Conservation (phyloP, 2,113 vertebrate species). For the Vulpes lagopus region DNA sequence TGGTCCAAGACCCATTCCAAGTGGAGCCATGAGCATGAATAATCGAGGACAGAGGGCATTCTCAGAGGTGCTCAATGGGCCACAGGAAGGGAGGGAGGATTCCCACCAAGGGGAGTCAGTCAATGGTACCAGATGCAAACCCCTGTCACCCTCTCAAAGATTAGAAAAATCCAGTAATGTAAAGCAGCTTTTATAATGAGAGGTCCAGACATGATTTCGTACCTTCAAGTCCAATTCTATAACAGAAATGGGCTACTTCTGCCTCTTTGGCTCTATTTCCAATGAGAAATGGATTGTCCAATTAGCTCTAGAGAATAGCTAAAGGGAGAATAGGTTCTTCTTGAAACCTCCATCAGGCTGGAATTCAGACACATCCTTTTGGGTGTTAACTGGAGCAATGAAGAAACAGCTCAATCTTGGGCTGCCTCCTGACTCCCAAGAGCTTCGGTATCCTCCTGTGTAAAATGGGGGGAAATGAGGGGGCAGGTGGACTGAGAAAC, state of each 20-base stretch:
- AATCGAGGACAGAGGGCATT: neutral
- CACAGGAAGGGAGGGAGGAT: neutral
- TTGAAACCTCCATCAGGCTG: neutral
- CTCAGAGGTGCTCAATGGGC: neutral
- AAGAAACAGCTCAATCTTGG: neutral
- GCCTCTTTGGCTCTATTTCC: constrained; percentile 10
- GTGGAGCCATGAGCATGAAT: neutral
- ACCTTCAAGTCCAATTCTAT: neutral
- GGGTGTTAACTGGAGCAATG: neutral
- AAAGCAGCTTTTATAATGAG: neutral
- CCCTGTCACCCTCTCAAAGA: neutral
- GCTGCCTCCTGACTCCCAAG: neutral
- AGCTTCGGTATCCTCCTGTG: neutral
- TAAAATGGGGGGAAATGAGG: neutral
- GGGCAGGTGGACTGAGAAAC: neutral
- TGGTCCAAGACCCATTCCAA: neutral
- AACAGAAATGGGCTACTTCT: neutral
- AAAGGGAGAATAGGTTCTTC: neutral
- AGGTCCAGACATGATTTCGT: neutral
- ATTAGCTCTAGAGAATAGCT: neutral
- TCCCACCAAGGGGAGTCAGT: neutral
- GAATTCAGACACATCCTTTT: neutral
- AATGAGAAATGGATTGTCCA: neutral
- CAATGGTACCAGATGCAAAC: neutral
- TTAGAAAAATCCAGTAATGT: neutral